Evolutionary conservation across 2,797 vertebrate species (phyloP).

Genomic region (Xiphorhynchus erythropygius): DNA sequence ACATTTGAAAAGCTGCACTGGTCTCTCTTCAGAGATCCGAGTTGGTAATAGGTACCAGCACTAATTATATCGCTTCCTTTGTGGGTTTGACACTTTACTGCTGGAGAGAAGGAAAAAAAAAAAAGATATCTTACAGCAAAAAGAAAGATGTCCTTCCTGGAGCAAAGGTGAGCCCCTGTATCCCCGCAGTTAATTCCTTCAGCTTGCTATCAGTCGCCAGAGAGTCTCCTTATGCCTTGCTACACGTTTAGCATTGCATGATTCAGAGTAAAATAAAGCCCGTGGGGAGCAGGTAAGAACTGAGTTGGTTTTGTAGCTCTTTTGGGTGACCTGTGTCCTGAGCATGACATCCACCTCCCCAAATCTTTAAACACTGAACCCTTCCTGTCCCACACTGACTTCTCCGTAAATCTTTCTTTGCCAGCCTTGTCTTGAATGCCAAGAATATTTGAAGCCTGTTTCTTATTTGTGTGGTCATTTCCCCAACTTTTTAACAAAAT

Average conservation of each 20-base stretch:
- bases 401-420: background rate
- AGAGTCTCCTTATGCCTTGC: background rate
- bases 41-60: conserved; percentile 41
- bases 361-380: background rate
- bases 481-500: background rate
- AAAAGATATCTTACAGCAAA: background rate
- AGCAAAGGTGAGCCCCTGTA: conserved; percentile 54
- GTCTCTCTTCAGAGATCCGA: conserved; percentile 16
- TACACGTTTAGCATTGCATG: background rate
- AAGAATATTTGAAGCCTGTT: conserved; percentile 17
- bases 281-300: conserved; percentile 23
- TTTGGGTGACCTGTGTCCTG: conserved; percentile 15
- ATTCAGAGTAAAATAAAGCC: conserved; percentile 5
- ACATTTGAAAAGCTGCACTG: conserved; percentile 61
- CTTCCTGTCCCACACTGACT: conserved; percentile 16
- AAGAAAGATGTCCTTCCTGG: conserved; percentile 55
- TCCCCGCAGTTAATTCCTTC: conserved; percentile 12
- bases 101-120: background rate
- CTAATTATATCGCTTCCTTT: conserved; percentile 63
- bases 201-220: background rate
- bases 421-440: background rate
- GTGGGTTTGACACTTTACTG: conserved; percentile 47
- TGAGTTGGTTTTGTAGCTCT: background rate
- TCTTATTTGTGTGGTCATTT: conserved; percentile 3
- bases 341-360: background rate